Percentiles rank a stretch among this genome's conserved stretches.
phyloP scores from a whole-genome alignment of 2,113 vertebrate species.

The Pygoscelis antarcticus region DNA sequence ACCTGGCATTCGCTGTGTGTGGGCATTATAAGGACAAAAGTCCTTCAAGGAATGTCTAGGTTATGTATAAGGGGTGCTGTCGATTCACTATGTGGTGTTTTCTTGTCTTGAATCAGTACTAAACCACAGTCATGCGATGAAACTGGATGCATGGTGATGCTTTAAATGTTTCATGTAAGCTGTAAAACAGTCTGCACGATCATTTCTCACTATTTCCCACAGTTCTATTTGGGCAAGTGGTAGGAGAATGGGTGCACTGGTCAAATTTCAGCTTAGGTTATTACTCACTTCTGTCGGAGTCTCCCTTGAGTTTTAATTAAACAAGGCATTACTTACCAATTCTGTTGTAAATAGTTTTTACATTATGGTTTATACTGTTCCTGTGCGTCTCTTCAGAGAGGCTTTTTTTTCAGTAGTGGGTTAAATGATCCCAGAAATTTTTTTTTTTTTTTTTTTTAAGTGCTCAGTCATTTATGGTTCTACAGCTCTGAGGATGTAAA shows the following conservation, averaged over 20 bases:
- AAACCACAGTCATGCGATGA: not conserved
- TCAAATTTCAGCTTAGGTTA: not conserved
- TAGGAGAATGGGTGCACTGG: not conserved
- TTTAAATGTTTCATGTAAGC: not conserved
- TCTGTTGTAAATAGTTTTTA: not conserved
- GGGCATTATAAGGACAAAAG: not conserved
- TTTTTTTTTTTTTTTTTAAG: not conserved
- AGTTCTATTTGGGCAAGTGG: not conserved
- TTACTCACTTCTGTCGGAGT: not conserved
- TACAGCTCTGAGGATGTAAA: not conserved
- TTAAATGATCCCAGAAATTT: not conserved
- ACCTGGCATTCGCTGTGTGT: fast-evolving
- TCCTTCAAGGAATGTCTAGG: not conserved
- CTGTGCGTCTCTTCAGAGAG: not conserved
- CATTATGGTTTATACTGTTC: not conserved
- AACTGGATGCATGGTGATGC: not conserved
- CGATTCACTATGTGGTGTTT: not conserved
- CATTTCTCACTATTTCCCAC: not conserved
- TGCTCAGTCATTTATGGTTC: not conserved
- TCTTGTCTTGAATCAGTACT: not conserved
- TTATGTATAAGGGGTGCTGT: not conserved
- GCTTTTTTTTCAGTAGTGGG: not conserved
- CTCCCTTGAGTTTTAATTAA: not conserved
- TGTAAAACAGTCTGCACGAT: not conserved
- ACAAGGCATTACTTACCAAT: not conserved